Evolutionary conservation across 37 sponge, comb jelly and placozoan genomes (phyloP).

Genomic region (Beroe forskalii): DNA sequence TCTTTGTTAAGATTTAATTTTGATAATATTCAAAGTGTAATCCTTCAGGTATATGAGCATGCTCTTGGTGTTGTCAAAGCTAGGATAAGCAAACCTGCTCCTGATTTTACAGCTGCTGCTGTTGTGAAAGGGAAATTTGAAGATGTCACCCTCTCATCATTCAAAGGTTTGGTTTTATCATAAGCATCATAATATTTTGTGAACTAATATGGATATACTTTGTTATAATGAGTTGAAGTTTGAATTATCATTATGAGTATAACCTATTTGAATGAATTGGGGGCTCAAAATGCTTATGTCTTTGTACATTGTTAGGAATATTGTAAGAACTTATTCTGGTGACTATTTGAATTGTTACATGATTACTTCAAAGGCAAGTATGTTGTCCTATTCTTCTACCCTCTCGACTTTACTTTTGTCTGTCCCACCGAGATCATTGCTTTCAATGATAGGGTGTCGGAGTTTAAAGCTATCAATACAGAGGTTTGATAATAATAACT

Average conservation of each 20-base stretch:
- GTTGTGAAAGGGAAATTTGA: slow-evolving; percentile 85
- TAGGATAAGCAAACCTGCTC: slow-evolving; percentile 79
- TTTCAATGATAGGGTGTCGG: slow-evolving; percentile 84
- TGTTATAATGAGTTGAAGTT: too few species aligned
- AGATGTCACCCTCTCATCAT: slow-evolving; percentile 81
- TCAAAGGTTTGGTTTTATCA: too few species aligned
- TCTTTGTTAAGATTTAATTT: too few species aligned
- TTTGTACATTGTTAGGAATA: too few species aligned
- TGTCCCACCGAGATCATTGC: slow-evolving; percentile 98
- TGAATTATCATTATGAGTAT: too few species aligned
- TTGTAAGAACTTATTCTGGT: too few species aligned
- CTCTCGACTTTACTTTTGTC: slow-evolving; percentile 96
- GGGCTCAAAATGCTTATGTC: too few species aligned
- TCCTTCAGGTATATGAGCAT: slow-evolving; percentile 33
- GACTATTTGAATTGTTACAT: too few species aligned
- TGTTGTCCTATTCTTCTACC: slow-evolving; percentile 96
- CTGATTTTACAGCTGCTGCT: slow-evolving; percentile 90
- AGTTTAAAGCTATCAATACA: slow-evolving; percentile 80
- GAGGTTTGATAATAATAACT: slow-evolving; percentile 69
- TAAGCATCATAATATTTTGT: too few species aligned
- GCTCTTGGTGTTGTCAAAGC: slow-evolving; percentile 60
- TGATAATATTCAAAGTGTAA: too few species aligned
- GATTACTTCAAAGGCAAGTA: slow-evolving; percentile 85
- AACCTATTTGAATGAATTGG: too few species aligned
- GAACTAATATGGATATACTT: neutral